Conservation (phyloP, 2,113 vertebrate species). For the Menura novaehollandiae region DNA sequence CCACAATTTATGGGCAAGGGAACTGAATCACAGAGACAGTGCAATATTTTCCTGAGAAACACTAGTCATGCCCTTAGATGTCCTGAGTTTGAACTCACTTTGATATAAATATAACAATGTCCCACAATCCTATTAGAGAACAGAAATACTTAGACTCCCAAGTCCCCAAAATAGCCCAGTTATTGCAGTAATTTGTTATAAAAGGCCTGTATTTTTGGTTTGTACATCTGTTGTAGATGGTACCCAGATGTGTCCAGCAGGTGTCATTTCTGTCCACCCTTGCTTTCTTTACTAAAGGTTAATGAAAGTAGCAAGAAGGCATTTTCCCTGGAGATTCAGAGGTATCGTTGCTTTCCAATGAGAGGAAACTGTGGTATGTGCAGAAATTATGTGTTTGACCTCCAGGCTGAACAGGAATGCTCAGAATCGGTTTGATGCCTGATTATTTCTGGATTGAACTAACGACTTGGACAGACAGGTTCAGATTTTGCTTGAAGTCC, state of each 20-base stretch:
- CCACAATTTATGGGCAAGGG: not conserved
- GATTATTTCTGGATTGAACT: not conserved
- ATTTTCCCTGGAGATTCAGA: not conserved
- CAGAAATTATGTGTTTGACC: not conserved
- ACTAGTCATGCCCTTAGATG: not conserved
- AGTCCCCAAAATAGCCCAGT: not conserved
- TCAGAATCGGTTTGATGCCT: not conserved
- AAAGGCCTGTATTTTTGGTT: not conserved
- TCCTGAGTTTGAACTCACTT: not conserved
- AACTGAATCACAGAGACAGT: not conserved
- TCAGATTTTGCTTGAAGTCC: not conserved
- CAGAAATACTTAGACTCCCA: not conserved
- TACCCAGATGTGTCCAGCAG: not conserved
- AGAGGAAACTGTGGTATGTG: not conserved
- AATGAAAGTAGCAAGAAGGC: not conserved
- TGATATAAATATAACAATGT: not conserved
- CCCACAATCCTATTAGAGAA: not conserved
- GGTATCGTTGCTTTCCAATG: not conserved
- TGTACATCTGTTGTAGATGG: not conserved
- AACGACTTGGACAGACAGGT: not conserved
- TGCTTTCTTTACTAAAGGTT: not conserved
- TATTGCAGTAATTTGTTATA: not conserved
- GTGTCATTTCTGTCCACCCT: not conserved
- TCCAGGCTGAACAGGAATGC: not conserved
- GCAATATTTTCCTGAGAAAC: not conserved